Base-by-base conservation (phyloP, 1,140 invertebrate genomes). In the Doryteuthis pealeii region DNA sequence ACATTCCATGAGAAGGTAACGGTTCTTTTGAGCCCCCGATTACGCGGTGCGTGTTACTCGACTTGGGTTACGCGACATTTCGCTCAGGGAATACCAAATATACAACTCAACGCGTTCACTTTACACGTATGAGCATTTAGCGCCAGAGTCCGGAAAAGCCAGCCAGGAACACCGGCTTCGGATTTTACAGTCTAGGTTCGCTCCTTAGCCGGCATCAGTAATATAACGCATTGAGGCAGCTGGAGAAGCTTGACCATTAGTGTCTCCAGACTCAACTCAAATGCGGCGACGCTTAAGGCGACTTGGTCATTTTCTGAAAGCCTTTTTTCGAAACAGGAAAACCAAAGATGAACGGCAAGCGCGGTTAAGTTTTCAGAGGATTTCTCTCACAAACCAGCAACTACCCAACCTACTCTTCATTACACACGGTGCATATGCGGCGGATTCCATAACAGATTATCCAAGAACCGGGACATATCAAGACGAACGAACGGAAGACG, bases 111-210 rank as follows among this genome's bases (percentile, higher is more conserved):
- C 22, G 5, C 31, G 14, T 18, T 70, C 14, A 14, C 28, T 3
- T n/a, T n/a, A n/a, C n/a, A n/a, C n/a, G n/a, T n/a, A n/a, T n/a
- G n/a, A n/a, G n/a, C n/a, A n/a, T n/a, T n/a, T 70, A 18, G 69
- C 69, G 14, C 69, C 69, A 22, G 69, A 71, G 43, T 40, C 22
- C 33, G 26, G 0, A 22, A 18, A 10, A 35, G 43, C 33, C 22
- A 35, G 22, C 14, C 33, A 35, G 8, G 22, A n/a, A 71, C 33
- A 0, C 33, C 43, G 14, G 43, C 33, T 0, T 40, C 70, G 22
- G 70, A 71, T 26, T 71, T 26, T 71, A 71, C 70, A 71, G 70
- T 33, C 30, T 71, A 22, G 33, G 33, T 26, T 40, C 26, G 4
- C 22, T 71, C 31, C 33, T 71, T 66, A n/a, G 30, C 12, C 65